Conservation (phyloP, 2,113 vertebrate genomes). For the Eupsittula cactorum region DNA sequence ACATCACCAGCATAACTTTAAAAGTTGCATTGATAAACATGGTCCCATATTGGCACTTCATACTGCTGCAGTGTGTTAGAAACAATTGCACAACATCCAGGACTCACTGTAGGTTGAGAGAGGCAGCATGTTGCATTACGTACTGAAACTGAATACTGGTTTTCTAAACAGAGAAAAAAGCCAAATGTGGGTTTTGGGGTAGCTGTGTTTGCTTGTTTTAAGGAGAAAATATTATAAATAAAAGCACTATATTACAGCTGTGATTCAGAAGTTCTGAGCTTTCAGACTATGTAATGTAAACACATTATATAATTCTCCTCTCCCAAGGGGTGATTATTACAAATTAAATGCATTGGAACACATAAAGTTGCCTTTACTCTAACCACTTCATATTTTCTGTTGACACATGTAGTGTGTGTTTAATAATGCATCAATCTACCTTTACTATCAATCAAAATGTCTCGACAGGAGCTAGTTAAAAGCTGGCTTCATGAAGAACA, state of each 20-base stretch:
- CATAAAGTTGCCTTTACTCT: neutral
- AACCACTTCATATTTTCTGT: neutral
- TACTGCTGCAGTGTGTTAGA: neutral
- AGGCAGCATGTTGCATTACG: neutral
- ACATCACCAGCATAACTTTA: neutral
- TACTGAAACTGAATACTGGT: neutral
- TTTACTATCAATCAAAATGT: neutral
- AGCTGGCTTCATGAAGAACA: neutral
- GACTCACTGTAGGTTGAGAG: neutral
- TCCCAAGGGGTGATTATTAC: neutral
- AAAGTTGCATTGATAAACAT: neutral
- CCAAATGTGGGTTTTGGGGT: accelerated
- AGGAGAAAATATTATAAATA: neutral
- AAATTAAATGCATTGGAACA: neutral
- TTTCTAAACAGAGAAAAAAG: neutral
- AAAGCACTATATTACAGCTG: neutral
- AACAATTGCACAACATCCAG: neutral
- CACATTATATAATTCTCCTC: neutral
- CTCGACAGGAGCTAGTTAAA: neutral
- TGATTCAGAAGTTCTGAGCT: neutral
- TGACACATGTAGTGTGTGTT: accelerated
- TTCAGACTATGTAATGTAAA: neutral
- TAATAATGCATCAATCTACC: neutral
- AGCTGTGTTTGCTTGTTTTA: neutral
- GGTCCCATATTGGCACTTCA: neutral